Conservation (phyloP, 1,140 invertebrate species). For the Sinella curviseta region DNA sequence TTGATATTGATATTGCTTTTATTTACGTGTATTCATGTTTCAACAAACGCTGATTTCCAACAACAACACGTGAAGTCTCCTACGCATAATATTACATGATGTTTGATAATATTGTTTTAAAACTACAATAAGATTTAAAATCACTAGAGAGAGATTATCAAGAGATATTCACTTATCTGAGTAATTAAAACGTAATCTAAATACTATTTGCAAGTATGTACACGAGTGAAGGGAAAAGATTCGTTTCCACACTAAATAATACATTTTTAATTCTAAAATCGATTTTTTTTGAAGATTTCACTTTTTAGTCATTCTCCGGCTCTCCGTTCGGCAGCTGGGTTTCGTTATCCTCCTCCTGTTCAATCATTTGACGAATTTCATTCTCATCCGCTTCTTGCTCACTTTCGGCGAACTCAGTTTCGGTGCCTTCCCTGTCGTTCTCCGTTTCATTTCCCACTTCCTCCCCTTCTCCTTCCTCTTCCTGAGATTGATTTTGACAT, state of each 20-base stretch:
- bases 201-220: no score
- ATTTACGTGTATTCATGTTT: no score
- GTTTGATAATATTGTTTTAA: no score
- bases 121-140: no score
- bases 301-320: slow-evolving; percentile 29
- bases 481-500: slow-evolving; percentile 40
- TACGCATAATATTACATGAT: no score
- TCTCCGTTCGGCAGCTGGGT: slow-evolving; percentile 19
- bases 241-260: neutral
- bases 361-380: slow-evolving; percentile 34
- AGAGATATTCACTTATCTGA: no score
- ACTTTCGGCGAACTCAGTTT: slow-evolving; percentile 36
- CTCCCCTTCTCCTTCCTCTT: slow-evolving; percentile 33
- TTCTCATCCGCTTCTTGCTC: slow-evolving; percentile 33
- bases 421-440: slow-evolving; percentile 1
- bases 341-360: slow-evolving; percentile 28
- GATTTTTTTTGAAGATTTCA: slow-evolving; percentile 5
- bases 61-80: no score
- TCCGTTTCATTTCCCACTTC: slow-evolving; percentile 29
- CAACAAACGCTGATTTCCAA: no score
- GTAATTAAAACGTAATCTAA: no score
- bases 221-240: neutral
- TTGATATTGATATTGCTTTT: no score
- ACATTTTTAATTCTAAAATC: neutral
- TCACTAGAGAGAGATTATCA: no score